phyloP scores from a whole-genome alignment of 2,797 vertebrate species.

The Oreortyx pictus region DNA sequence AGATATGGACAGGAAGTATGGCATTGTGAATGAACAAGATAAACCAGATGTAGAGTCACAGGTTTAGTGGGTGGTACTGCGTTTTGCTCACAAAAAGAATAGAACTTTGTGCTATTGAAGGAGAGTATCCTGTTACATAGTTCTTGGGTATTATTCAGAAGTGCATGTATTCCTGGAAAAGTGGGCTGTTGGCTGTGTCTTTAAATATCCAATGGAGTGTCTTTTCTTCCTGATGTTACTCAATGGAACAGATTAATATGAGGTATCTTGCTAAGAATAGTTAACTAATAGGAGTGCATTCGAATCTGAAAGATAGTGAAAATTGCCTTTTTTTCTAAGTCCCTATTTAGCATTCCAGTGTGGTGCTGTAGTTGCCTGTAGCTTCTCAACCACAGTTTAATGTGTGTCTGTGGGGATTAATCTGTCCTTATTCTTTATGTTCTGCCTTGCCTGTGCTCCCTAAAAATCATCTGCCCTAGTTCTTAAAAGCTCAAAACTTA shows the following conservation, averaged over 20 bases:
- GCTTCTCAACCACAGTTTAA: background rate
- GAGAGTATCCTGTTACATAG: slow-evolving; percentile 41
- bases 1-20: slow-evolving; percentile 56
- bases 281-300: background rate
- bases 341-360: background rate
- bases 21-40: slow-evolving; percentile 51
- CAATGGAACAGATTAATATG: background rate
- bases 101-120: slow-evolving; percentile 59
- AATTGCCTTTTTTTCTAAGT: background rate
- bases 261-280: background rate
- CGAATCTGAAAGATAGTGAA: background rate
- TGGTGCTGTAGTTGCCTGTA: background rate
- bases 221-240: slow-evolving; percentile 30
- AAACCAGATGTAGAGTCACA: slow-evolving; percentile 61
- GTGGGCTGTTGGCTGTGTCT: background rate
- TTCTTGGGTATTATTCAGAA: slow-evolving; percentile 19
- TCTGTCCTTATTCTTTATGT: background rate
- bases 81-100: slow-evolving; percentile 60
- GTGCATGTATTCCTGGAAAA: slow-evolving; percentile 26
- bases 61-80: slow-evolving; percentile 43
- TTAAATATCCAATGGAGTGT: slow-evolving; percentile 4
- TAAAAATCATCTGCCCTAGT: background rate
- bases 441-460: background rate
- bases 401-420: background rate
- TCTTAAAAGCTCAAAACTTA: background rate